These are phyloP conservation scores for Amblyopsis hoosieri DNA, from an alignment of 2,797 vertebrate species.

Conservation along the genomic window DNA sequence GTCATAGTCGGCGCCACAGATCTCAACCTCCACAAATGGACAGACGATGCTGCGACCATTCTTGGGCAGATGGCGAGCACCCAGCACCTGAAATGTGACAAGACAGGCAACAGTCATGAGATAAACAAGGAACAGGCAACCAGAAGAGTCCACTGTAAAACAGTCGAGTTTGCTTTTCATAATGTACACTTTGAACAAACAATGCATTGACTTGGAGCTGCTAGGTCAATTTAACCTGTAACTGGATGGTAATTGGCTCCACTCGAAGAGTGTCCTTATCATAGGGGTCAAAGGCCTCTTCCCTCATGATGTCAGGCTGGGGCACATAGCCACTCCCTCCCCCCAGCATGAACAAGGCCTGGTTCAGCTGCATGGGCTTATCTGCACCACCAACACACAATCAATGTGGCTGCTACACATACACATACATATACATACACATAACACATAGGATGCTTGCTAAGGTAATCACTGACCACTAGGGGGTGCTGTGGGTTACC, in stretches of 20 bases:
- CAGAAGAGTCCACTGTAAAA: too few relatives aligned
- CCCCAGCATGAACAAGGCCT: slow-evolving; percentile 91
- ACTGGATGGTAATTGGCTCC: slow-evolving; percentile 85
- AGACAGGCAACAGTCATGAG: too few relatives aligned
- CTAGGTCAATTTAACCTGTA: slow-evolving; percentile 80
- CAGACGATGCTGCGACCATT: slow-evolving; percentile 95
- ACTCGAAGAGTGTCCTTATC: slow-evolving; percentile 86
- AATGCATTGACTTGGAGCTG: not conserved
- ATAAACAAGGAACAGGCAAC: too few relatives aligned
- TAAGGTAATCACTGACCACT: too few relatives aligned
- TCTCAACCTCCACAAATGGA: slow-evolving; percentile 95
- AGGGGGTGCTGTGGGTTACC: too few relatives aligned
- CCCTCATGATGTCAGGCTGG: slow-evolving; percentile 90
- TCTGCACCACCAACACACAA: slow-evolving; percentile 69
- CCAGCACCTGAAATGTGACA: slow-evolving; percentile 83
- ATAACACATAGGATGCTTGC: not conserved
- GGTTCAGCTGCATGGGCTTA: slow-evolving; percentile 99
- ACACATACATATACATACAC: slow-evolving; percentile 12
- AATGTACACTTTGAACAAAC: too few relatives aligned
- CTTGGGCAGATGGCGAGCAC: slow-evolving; percentile 94
- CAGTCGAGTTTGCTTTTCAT: too few relatives aligned
- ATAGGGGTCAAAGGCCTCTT: slow-evolving; percentile 92
- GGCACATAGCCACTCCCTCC: slow-evolving; percentile 90
- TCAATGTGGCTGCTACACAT: not conserved
- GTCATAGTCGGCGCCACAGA: slow-evolving; percentile 93